Evolutionary conservation across 2,888 invertebrate genomes (phyloP).

Genomic region (Pollenia labialis): DNA sequence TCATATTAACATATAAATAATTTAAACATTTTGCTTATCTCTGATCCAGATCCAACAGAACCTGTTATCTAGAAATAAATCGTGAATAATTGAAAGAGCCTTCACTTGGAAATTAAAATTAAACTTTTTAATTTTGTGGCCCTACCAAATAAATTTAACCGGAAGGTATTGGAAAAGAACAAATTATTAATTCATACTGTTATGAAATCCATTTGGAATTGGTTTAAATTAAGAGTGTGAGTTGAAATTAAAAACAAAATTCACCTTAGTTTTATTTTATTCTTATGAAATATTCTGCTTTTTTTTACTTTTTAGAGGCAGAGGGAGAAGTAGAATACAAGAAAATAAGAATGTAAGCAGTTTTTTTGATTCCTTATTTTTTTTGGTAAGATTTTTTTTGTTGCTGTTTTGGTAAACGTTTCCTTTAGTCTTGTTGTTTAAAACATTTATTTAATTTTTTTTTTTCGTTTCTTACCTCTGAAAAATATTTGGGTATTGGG

Average conservation of each 20-base stretch:
- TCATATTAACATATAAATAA: no score
- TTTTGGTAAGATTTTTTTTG: neutral
- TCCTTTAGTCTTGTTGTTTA: conserved; percentile 38
- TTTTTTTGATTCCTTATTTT: conserved; percentile 9
- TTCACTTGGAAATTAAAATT: no score
- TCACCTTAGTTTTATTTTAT: conserved; percentile 16
- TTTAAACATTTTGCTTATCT: no score
- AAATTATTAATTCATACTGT: conserved; percentile 41
- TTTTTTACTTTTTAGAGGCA: no score
- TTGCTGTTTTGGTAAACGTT: conserved; percentile 14
- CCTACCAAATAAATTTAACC: neutral
- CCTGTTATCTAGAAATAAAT: no score
- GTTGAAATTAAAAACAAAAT: neutral
- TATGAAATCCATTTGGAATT: conserved; percentile 39
- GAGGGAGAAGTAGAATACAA: neutral
- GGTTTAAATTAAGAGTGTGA: conserved; percentile 39
- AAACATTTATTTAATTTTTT: conserved; percentile 51
- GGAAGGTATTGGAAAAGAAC: conserved; percentile 8
- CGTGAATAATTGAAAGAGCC: no score
- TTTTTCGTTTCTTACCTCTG: conserved; percentile 45
- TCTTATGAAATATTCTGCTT: neutral
- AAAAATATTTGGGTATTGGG: conserved; percentile 66
- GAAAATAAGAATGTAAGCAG: conserved; percentile 44
- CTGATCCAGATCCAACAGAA: no score
- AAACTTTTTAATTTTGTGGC: neutral